Percentiles rank a stretch among this genome's conserved stretches.
Conservation (phyloP, 2,113 vertebrate genomes). For the Rhadina sibilatrix region DNA sequence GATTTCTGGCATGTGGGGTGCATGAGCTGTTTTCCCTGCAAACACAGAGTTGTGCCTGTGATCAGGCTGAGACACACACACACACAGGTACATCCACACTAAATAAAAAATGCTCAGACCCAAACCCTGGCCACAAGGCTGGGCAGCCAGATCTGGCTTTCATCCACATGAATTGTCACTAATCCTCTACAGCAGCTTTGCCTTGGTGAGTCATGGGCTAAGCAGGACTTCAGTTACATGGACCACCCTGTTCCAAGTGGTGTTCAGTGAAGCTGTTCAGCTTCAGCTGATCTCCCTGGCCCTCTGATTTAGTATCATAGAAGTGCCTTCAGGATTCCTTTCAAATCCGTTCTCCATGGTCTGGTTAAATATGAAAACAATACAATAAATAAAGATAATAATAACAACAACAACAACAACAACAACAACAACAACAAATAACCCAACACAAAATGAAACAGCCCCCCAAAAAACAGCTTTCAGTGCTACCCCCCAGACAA, state of each 20-base stretch:
- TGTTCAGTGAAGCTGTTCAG: too few species aligned
- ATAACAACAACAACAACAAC: neutral
- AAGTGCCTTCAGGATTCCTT: neutral
- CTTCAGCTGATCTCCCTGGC: neutral
- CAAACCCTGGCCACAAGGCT: neutral
- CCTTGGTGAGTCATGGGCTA: neutral
- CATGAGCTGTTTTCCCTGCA: neutral
- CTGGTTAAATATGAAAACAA: neutral
- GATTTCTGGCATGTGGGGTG: neutral
- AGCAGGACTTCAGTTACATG: neutral
- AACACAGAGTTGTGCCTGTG: neutral
- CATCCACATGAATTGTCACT: neutral
- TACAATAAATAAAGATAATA: neutral
- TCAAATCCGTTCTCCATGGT: neutral
- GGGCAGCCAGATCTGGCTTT: neutral
- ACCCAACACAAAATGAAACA: neutral
- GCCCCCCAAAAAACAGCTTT: neutral
- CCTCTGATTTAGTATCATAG: neutral
- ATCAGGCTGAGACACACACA: neutral
- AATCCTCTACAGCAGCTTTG: neutral
- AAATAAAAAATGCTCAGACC: neutral
- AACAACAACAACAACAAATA: too few species aligned
- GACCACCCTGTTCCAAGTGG: too few species aligned
- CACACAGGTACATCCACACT: neutral
- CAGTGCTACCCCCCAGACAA: neutral